Conservation (phyloP, 2,113 vertebrate species). For the Crotophaga sulcirostris region DNA sequence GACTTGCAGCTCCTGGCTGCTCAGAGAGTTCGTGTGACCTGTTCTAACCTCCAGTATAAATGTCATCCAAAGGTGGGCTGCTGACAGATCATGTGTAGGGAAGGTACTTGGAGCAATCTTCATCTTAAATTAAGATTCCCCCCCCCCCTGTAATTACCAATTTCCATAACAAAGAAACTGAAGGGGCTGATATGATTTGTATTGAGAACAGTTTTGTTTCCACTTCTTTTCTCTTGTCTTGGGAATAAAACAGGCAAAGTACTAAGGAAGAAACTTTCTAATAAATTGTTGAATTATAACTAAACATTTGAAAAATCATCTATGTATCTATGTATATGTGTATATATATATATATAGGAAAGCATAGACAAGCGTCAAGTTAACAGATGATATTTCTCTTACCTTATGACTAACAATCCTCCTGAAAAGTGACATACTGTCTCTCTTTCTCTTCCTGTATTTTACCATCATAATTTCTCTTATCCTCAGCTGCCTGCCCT, state of each 20-base stretch:
- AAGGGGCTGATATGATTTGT: constrained; percentile 65
- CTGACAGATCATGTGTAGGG: constrained; percentile 42
- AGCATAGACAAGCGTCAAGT: not conserved
- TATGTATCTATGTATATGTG: not conserved
- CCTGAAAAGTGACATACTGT: not conserved
- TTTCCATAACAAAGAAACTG: constrained; percentile 69
- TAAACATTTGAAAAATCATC: not conserved
- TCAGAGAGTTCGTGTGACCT: not conserved
- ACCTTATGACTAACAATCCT: not conserved
- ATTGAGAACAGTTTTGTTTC: constrained; percentile 54
- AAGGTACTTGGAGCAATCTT: constrained; percentile 34
- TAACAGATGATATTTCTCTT: not conserved
- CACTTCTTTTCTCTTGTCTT: constrained; percentile 42
- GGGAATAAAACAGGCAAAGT: constrained; percentile 22
- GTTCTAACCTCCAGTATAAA: not conserved
- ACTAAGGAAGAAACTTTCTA: constrained; percentile 33
- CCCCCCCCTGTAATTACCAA: constrained; percentile 30
- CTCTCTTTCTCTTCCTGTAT: not conserved
- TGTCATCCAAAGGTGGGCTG: constrained; percentile 50
- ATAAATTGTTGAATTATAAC: not conserved
- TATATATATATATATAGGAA: not conserved
- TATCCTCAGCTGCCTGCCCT: not conserved
- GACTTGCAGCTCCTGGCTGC: not conserved
- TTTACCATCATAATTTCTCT: not conserved
- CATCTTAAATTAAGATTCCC: constrained; percentile 41